Evolutionary conservation across 2,888 invertebrate genomes (phyloP).

Genomic region (Electrophaes corylata): DNA sequence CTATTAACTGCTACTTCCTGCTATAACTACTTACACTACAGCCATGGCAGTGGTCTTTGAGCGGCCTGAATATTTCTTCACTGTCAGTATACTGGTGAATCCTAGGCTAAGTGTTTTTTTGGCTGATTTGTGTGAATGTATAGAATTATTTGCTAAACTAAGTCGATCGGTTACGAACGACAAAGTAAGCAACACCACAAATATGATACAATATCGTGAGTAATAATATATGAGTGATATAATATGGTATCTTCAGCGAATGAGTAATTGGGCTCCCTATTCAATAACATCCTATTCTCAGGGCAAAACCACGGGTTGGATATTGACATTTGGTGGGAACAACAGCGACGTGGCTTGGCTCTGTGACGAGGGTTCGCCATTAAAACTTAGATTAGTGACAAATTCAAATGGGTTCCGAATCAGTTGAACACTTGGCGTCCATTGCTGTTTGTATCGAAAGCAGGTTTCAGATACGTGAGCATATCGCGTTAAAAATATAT

Average conservation of each 20-base stretch:
- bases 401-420: slow-evolving; percentile 52
- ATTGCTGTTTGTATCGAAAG: neutral
- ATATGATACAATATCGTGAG: no score
- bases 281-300: slow-evolving; percentile 1
- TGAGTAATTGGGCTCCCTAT: neutral
- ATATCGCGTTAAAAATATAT: no score
- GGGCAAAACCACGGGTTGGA: slow-evolving; percentile 7
- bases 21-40: no score
- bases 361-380: slow-evolving; percentile 58
- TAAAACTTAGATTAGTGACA: slow-evolving; percentile 59
- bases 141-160: no score
- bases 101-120: no score
- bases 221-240: neutral
- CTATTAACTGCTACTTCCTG: neutral
- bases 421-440: slow-evolving; percentile 17
- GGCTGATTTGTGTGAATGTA: no score
- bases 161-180: no score
- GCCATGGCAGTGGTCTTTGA: no score
- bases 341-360: slow-evolving; percentile 18
- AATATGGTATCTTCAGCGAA: neutral
- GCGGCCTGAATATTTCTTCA: no score
- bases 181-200: no score
- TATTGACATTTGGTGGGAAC: slow-evolving; percentile 27
- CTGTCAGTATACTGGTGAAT: no score
- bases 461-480: neutral